phyloP scores from a whole-genome alignment of 2,797 vertebrate genomes.

The Ceryle rudis region DNA sequence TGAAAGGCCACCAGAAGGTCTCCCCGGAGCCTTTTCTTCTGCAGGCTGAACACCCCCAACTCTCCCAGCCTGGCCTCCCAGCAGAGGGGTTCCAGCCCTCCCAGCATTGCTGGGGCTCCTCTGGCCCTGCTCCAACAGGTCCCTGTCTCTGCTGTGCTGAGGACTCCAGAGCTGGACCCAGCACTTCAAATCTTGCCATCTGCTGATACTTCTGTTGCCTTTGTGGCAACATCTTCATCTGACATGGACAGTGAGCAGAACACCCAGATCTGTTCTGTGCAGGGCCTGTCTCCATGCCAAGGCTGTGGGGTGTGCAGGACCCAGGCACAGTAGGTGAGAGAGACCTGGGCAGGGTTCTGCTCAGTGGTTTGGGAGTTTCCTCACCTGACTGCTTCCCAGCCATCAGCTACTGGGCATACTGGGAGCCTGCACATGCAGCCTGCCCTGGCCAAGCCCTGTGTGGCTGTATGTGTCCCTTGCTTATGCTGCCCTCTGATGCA shows the following conservation, averaged over 20 bases:
- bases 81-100: not conserved
- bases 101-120: not conserved
- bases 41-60: too few relatives aligned
- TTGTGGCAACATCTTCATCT: not conserved
- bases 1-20: not conserved
- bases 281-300: not conserved
- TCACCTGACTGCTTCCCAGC: not conserved
- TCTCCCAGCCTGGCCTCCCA: not conserved
- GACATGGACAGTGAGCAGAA: fast-evolving
- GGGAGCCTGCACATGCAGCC: not conserved
- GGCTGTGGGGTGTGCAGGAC: not conserved
- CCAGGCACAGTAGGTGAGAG: not conserved
- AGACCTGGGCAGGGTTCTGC: not conserved
- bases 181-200: not conserved
- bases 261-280: not conserved
- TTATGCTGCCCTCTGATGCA: not conserved
- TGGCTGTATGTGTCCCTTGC: not conserved
- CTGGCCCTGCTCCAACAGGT: not conserved
- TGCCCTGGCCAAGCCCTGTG: not conserved
- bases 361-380: not conserved
- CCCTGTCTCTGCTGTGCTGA: not conserved
- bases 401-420: not conserved
- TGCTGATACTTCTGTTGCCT: not conserved
- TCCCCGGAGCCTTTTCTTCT: not conserved
- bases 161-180: not conserved